A percentile compares a stretch with the other conserved stretches of the same genome.
These are phyloP conservation scores for Oreochromis tanganicae DNA, from an alignment of 2,113 vertebrate genomes.

Conservation along the genomic window DNA sequence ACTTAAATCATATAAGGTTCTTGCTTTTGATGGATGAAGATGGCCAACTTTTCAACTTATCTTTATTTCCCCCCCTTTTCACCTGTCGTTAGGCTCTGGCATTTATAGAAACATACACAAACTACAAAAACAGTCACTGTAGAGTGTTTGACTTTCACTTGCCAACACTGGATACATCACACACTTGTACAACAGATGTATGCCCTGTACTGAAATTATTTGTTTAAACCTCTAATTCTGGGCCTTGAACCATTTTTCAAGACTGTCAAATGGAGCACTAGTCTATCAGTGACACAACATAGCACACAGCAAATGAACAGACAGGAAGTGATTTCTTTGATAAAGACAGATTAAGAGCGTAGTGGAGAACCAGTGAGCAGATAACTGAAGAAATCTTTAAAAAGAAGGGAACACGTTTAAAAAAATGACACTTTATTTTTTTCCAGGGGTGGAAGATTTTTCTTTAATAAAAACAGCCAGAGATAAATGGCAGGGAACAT, in stretches of 20 bases:
- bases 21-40: not conserved
- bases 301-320: constrained; percentile 39
- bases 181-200: constrained; percentile 37
- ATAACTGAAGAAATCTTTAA: not conserved
- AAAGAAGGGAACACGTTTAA: not conserved
- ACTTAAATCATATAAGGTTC: not conserved
- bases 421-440: not conserved
- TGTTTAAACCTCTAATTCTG: constrained; percentile 37
- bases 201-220: constrained; percentile 14
- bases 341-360: not conserved
- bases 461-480: not conserved
- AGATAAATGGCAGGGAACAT: not conserved
- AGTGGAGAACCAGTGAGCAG: not conserved
- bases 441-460: not conserved
- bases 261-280: constrained; percentile 18
- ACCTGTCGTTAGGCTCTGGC: not conserved
- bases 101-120: constrained; percentile 1
- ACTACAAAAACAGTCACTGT: constrained; percentile 1
- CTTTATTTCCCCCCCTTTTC: not conserved
- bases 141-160: constrained; percentile 8
- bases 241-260: constrained; percentile 38
- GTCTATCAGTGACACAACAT: constrained; percentile 40
- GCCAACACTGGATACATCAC: not conserved
- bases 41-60: not conserved
- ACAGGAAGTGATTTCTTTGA: not conserved